Conservation (phyloP, 2,797 vertebrate genomes). For the Channa striata region DNA sequence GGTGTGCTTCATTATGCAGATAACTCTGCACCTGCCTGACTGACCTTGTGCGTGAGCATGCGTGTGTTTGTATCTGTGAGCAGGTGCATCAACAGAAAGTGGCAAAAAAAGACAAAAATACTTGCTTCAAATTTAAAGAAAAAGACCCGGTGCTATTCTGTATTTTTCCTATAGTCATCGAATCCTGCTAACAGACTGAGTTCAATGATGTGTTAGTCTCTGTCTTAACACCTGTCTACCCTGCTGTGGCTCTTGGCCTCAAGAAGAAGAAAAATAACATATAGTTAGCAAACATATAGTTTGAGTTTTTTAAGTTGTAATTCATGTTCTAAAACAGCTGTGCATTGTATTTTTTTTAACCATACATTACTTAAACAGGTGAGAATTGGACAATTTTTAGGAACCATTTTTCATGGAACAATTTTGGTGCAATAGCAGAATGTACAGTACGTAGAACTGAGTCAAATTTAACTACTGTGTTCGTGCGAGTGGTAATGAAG, state of each 20-base stretch:
- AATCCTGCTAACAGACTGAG: not conserved
- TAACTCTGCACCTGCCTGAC: conserved; percentile 93
- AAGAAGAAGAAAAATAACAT: not conserved
- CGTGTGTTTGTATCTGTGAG: conserved; percentile 66
- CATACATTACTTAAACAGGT: not conserved
- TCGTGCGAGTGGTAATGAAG: not conserved
- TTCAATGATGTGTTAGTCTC: not conserved
- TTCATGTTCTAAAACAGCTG: not conserved
- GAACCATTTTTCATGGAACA: not conserved
- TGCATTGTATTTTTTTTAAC: not conserved
- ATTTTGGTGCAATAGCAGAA: not conserved
- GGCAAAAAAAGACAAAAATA: conserved; percentile 25
- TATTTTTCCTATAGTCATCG: conserved; percentile 2
- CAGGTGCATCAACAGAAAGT: conserved; percentile 64
- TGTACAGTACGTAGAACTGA: not conserved
- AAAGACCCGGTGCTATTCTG: not conserved
- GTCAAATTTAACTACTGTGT: not conserved
- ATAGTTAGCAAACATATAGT: not conserved
- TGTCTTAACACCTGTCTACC: not conserved
- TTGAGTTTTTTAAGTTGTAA: not conserved
- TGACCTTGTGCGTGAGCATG: conserved; percentile 73
- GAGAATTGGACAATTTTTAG: not conserved
- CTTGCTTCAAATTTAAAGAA: conserved; percentile 23
- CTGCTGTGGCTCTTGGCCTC: not conserved
- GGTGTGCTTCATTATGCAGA: conserved; percentile 97